Percentiles rank a stretch among this genome's conserved stretches.
Conservation (phyloP, 1,140 invertebrate species). For the Bombus consobrinus region DNA sequence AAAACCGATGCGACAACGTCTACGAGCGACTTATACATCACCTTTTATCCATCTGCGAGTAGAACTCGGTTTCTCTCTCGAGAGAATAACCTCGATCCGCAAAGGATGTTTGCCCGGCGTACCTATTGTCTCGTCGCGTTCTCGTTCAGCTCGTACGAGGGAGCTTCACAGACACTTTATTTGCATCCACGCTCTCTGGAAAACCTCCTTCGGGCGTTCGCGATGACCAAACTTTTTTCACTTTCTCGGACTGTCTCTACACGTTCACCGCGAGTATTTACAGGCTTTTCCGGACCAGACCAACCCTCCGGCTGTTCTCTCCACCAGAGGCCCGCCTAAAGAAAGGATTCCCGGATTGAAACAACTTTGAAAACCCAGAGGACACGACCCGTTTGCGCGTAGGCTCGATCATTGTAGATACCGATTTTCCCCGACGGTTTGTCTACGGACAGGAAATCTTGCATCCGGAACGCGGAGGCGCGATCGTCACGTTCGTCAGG, state of each 20-base stretch:
- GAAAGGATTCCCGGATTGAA: too few species aligned
- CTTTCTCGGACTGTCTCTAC: conserved; percentile 1
- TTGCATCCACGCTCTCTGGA: conserved; percentile 27
- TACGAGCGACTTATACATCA: neutral
- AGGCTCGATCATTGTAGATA: neutral
- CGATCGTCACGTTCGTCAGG: neutral
- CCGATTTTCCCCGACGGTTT: neutral
- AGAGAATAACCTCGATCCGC: conserved; percentile 17
- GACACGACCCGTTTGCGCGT: too few species aligned
- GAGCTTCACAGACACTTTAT: conserved; percentile 30
- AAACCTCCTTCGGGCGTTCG: conserved; percentile 9
- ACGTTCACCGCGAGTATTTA: conserved; percentile 43
- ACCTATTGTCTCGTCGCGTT: conserved; percentile 28
- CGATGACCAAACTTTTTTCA: neutral
- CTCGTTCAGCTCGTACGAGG: neutral
- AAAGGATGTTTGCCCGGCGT: conserved; percentile 37
- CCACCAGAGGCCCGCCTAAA: neutral
- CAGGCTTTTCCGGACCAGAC: neutral
- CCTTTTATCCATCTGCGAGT: neutral
- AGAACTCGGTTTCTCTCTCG: neutral
- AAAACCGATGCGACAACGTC: neutral
- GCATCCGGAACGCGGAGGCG: neutral
- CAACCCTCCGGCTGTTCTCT: conserved; percentile 1
- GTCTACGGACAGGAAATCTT: neutral
- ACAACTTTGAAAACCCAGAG: too few species aligned